A percentile compares a stretch with the other conserved stretches of the same genome.
Conservation (phyloP, 92 coral and sea anemone species). For the Parazoanthus atlanticus region DNA sequence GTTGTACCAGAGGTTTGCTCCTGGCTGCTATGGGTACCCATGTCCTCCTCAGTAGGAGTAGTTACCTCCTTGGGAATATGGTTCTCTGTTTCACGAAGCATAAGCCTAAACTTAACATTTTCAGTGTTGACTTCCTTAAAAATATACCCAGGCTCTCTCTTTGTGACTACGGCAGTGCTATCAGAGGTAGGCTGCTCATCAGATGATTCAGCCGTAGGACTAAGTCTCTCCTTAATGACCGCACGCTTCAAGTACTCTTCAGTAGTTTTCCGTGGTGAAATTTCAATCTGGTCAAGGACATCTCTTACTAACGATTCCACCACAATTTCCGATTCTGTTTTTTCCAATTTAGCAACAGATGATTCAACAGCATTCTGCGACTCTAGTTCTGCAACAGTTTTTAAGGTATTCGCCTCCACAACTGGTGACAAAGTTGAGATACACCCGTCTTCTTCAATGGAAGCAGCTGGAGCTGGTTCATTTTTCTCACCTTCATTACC, state of each 20-base stretch:
- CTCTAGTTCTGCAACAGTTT: background rate
- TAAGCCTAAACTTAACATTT: constrained; percentile 6
- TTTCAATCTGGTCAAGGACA: background rate
- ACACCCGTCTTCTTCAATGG: background rate
- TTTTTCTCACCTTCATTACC: background rate
- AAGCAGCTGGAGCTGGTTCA: background rate
- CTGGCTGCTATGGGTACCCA: background rate
- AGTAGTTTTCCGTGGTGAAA: background rate
- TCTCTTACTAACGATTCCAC: background rate
- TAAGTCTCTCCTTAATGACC: background rate
- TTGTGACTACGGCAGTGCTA: background rate
- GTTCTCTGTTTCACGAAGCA: constrained; percentile 8
- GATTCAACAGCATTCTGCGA: background rate
- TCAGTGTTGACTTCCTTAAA: constrained; percentile 9
- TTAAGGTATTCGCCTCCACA: background rate
- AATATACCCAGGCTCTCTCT: background rate
- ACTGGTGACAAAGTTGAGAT: background rate
- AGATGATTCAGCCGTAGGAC: background rate
- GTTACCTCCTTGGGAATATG: background rate
- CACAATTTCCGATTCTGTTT: background rate
- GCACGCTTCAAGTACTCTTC: background rate
- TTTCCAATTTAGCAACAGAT: background rate
- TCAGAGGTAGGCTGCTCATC: background rate
- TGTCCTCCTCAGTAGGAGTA: background rate
- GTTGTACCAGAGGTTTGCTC: background rate